Base-by-base conservation (phyloP, 30 jellyfish, hydroid and myxozoan species). In the Hydractinia symbiolongicarpus region DNA sequence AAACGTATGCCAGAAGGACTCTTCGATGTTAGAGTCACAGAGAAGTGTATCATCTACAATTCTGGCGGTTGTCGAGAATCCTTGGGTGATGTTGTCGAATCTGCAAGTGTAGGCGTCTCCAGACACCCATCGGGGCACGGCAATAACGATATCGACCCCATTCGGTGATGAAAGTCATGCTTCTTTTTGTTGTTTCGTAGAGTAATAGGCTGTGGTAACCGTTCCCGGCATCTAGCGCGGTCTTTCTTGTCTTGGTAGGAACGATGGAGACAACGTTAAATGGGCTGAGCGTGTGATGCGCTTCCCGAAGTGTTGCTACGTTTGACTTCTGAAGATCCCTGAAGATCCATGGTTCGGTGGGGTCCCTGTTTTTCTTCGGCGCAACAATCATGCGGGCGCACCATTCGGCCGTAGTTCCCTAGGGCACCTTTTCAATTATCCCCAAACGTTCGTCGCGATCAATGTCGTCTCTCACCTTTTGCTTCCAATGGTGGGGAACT, bases 181-280 rank as follows among this genome's bases (percentile, higher is more conserved):
- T 73, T 30, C 82, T 72, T 7, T 55, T 79, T 16, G 88, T 50
- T 4, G n/a, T n/a, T n/a, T n/a, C n/a, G n/a, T n/a, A n/a, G n/a
- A n/a, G n/a, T n/a, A n/a, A n/a, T n/a, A 82, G 79, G 79, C 86
- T 83, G 83, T 88, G 86, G 79, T 88, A 88, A 4, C 96, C 95
- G 79, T 82, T 83, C 95, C 95, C 76, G 17, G 96, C 94, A 66
- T 87, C 96, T 4, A 87, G 6, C 10, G 82, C 94, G 4, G 96
- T 87, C 58, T 87, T 87, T 60, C 54, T 73, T n/a, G 83, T 82
- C 53, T 30, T 4, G 11, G 79, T 54, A 4, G 96, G 90, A 57
- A 82, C 68, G 52, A 73, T 49, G 11, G 84, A 72, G 44, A 76
- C 89, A 5, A 55, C 72, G 55, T 60, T 50, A 80, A 87, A 87